Evolutionary conservation across 2,797 vertebrate species (phyloP), one percentile per base, ranked within the genome.

Genomic region (Odontamblyopus lacepedii): DNA sequence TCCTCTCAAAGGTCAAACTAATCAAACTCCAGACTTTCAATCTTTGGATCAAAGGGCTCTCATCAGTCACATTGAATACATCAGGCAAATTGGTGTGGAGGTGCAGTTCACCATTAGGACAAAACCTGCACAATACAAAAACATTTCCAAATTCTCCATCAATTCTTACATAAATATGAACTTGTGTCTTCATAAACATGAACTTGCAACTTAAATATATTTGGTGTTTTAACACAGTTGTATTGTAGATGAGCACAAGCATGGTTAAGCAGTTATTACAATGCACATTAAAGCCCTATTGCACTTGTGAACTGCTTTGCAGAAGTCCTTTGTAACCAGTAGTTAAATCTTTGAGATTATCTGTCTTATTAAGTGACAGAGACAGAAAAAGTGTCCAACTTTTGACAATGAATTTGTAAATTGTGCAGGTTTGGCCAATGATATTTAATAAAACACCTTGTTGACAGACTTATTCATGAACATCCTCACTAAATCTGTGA

Each of bases 201-300:
- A 63, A 60, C 51, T 81, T 72, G 15, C 44, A 48, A 48, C 44
- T 48, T 15, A 48, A 48, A 16, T 59, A 91, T 89, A 88, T 93
- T 93, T 94, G 93, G 91, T 94, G 89, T 87, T 15, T 44, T 64
- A 84, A 83, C 41, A 44, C 41, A 44, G 79, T 78, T 84, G 80
- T 76, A 68, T 79, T 85, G 75, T 82, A 63, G 19, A 81, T 81
- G 82, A 80, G 84, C 83, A 79, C 74, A 29, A 9, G 4, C 66
- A 67, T 76, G 75, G 76, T 75, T 76, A 51, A 65, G 84, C 86
- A 74, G 83, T 85, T 88, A 89, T 84, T 87, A 85, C 85, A 84
- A 88, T 70, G 83, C 74, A 67, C 11, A 35, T 80, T 76, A 73
- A 79, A 86, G 77, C 76, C 78, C 73, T 86, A 88, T 89, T 92